Evolutionary conservation across 2,113 vertebrate species (phyloP), one percentile per base, ranked within the genome.

Genomic region (Terrapene triunguis): DNA sequence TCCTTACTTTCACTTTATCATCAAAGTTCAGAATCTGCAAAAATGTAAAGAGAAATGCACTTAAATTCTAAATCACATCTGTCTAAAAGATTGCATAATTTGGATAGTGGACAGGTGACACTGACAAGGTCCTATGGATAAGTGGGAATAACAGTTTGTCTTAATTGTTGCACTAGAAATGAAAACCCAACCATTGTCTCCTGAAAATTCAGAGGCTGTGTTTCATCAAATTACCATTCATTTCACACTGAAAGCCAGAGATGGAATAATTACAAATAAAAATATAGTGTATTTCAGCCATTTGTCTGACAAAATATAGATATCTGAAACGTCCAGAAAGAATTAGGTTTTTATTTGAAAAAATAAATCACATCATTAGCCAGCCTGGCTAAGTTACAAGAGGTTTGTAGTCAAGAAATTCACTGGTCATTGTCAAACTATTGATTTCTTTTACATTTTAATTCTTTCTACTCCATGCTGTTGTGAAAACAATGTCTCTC

Each of bases 1-100:
- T 99, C 62, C 99, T 98, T 82, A 99, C 99, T 98, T 99, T 99
- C 86, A 99, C 98, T 98, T 99, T 99, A 10, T 98, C 98, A 69
- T 96, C 98, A 96, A 98, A 99, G 95, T 99, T 99, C 51, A 98
- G 96, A 97, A 99, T 99, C 99, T 99, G 97, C 48, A 85, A 97
- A 96, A 93, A 51, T 0, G 7, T 0, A 54, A 29, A 19, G 32
- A 54, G 80, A 21, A 81, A 50, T 25, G 19, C 14, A 16, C 7
- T 27, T 24, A 51, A 29, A 48, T 79, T 79, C 24, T 44, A 78
- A 38, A 27, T 42, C 22, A 53, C 16, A 13, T 44, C 42, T 29
- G 42, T 29, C 25, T 78, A 1, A 27, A 47, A n/a, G 27, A 14
- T 74, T 89, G 85, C 92, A n/a, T 50, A 35, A 38, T 82, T 92